Base-by-base conservation (phyloP, 2,888 invertebrate genomes). In the Amphipyra berbera region DNA sequence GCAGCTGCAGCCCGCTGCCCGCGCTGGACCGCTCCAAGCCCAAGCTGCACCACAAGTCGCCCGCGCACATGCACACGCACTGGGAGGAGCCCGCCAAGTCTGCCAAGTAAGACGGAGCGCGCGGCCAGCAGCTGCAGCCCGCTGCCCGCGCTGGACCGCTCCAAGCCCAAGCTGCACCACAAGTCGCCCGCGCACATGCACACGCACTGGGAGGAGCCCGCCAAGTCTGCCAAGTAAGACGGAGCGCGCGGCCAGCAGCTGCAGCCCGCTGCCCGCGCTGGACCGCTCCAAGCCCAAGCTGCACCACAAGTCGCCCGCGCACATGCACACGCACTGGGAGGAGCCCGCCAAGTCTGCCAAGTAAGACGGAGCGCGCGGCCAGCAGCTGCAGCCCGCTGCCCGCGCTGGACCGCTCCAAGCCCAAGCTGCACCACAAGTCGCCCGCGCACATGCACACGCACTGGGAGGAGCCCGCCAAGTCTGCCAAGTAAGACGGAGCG, bases 141-240 rank as follows among this genome's bases (percentile, higher is more conserved):
- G 6, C 73, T 52, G 63, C 59, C 76, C 54, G 58, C 78, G 79
- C 69, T 68, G 77, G 59, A 79, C 71, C 35, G 76, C 68, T 58
- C 41, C 70, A 79, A 83, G 67, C 65, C 83, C 47, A 81, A 77
- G 57, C 70, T 82, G 56, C 78, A 68, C n/a, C 86, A 88, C 90
- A 84, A 95, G 92, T 88, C 94, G 61, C 80, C 95, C 82, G 84
- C 90, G 79, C 87, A 91, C 88, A 78, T 92, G 93, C 79, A 87
- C 78, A 88, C 88, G 57, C 97, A 97, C 73, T 97, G 97, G 95
- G 97, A 97, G 80, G 97, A 97, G 81, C 94, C 95, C 0, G 55
- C 64, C 42, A 42, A 42, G 42, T 8, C 15, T 6, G 13, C 33
- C 54, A 58, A 67, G 77, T 68, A 0, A n/a, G n/a, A n/a, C n/a